A percentile compares a stretch with the other conserved stretches of the same genome.
These are phyloP conservation scores for Pentamera pediparva DNA, from an alignment of 53 echinoderm and acorn worm species.

Conservation along the genomic window DNA sequence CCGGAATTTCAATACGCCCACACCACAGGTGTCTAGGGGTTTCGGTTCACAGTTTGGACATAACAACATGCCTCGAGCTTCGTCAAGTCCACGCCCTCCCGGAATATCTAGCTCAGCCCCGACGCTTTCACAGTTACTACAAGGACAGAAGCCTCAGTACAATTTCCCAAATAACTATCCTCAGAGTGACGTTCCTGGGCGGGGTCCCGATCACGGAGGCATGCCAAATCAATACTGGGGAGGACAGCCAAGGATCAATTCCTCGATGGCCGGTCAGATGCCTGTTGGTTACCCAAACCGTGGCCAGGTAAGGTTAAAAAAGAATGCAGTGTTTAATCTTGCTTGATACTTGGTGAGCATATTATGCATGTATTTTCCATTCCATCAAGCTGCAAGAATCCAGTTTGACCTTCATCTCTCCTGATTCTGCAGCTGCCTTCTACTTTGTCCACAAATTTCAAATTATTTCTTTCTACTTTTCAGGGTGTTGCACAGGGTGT, in stretches of 20 bases:
- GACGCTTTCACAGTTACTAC: slow-evolving; percentile 97
- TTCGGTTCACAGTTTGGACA: slow-evolving; percentile 49
- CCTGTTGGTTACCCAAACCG: slow-evolving; percentile 12
- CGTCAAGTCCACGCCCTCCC: slow-evolving; percentile 39
- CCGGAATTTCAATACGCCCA: slow-evolving; percentile 37
- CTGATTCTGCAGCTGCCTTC: too few relatives aligned
- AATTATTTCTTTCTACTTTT: too few relatives aligned
- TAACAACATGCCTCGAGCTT: slow-evolving; percentile 27
- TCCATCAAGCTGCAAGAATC: too few relatives aligned
- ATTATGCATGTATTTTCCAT: too few relatives aligned
- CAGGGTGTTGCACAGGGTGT: too few relatives aligned
- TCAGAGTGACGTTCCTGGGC: slow-evolving; percentile 63
- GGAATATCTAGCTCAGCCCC: slow-evolving; percentile 93
- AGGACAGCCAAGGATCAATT: slow-evolving; percentile 6
- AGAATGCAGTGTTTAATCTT: too few relatives aligned
- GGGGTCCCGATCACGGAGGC: slow-evolving; percentile 65
- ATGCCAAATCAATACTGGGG: slow-evolving; percentile 36
- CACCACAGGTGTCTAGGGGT: slow-evolving; percentile 52
- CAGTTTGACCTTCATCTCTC: too few relatives aligned
- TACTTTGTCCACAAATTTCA: too few relatives aligned
- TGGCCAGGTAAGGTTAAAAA: slow-evolving; percentile 17
- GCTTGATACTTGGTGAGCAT: too few relatives aligned
- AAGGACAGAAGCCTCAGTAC: slow-evolving; percentile 93
- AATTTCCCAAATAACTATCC: slow-evolving; percentile 74
- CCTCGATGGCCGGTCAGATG: slow-evolving; percentile 27